Conservation (phyloP, 2,888 invertebrate genomes). For the Cataglyphis cursor region DNA sequence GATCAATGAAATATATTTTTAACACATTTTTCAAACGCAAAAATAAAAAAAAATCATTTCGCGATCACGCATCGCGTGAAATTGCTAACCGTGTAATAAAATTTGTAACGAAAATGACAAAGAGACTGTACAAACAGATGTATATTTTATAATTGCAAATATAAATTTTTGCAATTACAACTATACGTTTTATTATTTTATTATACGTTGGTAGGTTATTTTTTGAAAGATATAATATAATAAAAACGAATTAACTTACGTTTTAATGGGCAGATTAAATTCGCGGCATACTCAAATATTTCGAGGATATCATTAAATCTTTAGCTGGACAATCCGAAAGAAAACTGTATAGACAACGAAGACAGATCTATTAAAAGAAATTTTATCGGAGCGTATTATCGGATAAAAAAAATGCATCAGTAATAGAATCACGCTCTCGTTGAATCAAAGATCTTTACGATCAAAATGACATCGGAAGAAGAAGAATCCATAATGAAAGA, state of each 20-base stretch:
- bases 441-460: background rate
- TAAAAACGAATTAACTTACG: slow-evolving; percentile 35
- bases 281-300: background rate
- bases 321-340: background rate
- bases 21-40: background rate
- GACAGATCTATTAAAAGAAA: background rate
- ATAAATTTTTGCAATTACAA: background rate
- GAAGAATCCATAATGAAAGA: background rate
- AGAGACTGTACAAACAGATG: background rate
- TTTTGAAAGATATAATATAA: background rate
- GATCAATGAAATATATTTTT: slow-evolving; percentile 32
- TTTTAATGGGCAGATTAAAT: slow-evolving; percentile 30
- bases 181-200: background rate
- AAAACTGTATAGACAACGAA: background rate
- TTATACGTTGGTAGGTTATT: background rate
- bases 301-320: slow-evolving; percentile 7
- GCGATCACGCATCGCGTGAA: background rate
- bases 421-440: background rate
- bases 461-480: background rate
- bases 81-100: background rate
- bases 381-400: background rate
- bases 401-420: background rate
- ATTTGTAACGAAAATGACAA: background rate
- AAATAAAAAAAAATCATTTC: slow-evolving; percentile 32
- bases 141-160: slow-evolving; percentile 37